Conservation (phyloP, 2,113 vertebrate genomes). For the Nicator chloris region DNA sequence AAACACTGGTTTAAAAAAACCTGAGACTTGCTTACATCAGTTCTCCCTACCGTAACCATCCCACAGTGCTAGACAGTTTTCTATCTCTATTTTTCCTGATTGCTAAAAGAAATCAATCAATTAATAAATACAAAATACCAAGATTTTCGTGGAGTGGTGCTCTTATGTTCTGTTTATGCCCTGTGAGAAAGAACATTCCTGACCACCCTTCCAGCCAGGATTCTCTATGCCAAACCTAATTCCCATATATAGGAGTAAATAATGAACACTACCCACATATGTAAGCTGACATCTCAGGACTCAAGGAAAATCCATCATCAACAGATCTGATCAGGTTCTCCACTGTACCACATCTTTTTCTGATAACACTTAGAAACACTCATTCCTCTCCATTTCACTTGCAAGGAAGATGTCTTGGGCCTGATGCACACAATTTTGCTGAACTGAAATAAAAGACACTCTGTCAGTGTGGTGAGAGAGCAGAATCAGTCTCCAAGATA, state of each 20-base stretch:
- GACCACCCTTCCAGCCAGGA: neutral
- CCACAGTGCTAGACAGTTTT: neutral
- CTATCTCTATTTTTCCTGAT: neutral
- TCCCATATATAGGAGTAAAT: neutral
- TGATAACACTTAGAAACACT: neutral
- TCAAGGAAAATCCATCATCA: neutral
- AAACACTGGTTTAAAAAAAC: neutral
- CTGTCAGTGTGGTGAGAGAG: neutral
- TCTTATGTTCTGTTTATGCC: neutral
- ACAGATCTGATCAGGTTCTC: neutral
- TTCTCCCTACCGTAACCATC: neutral
- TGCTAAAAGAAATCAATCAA: neutral
- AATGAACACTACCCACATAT: neutral
- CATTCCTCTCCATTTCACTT: neutral
- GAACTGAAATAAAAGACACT: neutral
- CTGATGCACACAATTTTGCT: neutral
- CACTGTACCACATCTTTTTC: neutral
- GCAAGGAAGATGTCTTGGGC: neutral
- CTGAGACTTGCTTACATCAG: neutral
- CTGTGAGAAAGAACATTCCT: neutral
- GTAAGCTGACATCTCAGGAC: neutral
- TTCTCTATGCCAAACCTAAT: neutral
- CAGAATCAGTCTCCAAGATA: neutral
- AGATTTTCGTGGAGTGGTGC: neutral
- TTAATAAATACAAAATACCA: neutral